Evolutionary conservation across 2,888 invertebrate species (phyloP), one percentile per base, ranked within the genome.

Genomic region (Drosophila antonietae): DNA sequence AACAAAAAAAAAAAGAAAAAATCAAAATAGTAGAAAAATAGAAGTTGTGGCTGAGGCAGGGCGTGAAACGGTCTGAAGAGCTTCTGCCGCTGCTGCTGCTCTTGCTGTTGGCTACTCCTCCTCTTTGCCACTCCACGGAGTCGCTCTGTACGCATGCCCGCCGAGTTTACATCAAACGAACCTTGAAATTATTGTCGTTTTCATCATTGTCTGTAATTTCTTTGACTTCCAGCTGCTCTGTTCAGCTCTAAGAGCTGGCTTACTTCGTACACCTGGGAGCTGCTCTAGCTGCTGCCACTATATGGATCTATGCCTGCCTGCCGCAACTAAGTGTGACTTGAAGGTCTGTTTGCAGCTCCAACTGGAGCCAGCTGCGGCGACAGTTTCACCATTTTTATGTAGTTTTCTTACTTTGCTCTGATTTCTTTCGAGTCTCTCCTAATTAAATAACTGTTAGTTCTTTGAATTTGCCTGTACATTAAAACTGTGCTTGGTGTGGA

Each of bases 121-220:
- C 33, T 15, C 15, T 37, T 37, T 49, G 35, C 41, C 46, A 39
- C 43, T 39, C 28, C 35, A 56, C 10, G 31, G 37, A n/a, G n/a
- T 41, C 56, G 58, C 75, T 70, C 55, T 75, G 64, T 74, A 84
- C 87, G 89, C 87, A 87, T 88, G 79, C 84, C 79, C 85, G 75
- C 51, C 55, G 75, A 80, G 83, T 80, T 89, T 92, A 82, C 85
- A 91, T 90, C 83, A 89, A 92, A 92, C 91, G 91, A 91, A 91
- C 91, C 91, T 91, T 91, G 91, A 91, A 91, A 91, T 90, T 81
- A 91, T 89, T 92, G 92, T 91, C 91, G 89, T 89, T 92, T 91
- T 91, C 91, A 89, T 91, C 88, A 89, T 88, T 78, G 81, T 78
- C 66, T 67, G 72, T 76, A 83, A 72, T 82, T 78, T 83, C 72